Evolutionary conservation across 2,113 vertebrate genomes (phyloP).

Genomic region (Tyto alba): DNA sequence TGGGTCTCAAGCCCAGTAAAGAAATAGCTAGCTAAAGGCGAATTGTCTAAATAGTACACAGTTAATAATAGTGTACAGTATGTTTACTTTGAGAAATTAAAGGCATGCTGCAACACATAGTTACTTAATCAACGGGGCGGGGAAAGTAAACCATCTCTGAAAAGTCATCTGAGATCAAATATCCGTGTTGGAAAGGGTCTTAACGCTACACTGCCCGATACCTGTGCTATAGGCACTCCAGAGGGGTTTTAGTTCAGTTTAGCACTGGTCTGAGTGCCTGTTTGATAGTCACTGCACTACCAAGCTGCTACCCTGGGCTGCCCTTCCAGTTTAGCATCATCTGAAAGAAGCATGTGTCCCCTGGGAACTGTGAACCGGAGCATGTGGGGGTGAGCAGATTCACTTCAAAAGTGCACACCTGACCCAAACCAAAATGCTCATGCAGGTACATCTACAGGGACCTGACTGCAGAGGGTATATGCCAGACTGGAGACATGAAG

Average conservation of each 20-base stretch:
- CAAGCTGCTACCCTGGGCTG: neutral
- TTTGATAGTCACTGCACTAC: no score
- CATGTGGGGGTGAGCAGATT: accelerated
- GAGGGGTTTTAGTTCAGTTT: neutral
- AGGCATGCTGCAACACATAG: neutral
- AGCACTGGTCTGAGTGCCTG: accelerated
- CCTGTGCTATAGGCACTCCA: neutral
- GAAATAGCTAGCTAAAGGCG: neutral
- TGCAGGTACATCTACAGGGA: no score
- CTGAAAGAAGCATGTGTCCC: neutral
- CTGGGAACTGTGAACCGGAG: neutral
- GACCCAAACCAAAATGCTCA: neutral
- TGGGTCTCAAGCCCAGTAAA: neutral
- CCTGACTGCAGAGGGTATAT: neutral
- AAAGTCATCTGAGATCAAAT: neutral
- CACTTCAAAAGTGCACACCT: neutral
- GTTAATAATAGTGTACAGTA: neutral
- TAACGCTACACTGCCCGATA: neutral
- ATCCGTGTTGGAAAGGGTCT: neutral
- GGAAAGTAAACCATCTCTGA: neutral
- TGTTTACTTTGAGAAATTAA: neutral
- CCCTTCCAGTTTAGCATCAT: neutral
- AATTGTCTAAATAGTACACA: neutral
- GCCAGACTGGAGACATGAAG: accelerated
- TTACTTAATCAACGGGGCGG: neutral